A percentile compares a stretch with the other conserved stretches of the same genome.
Evolutionary conservation across 2,797 vertebrate species (phyloP).

Genomic region (Knipowitschia caucasica): DNA sequence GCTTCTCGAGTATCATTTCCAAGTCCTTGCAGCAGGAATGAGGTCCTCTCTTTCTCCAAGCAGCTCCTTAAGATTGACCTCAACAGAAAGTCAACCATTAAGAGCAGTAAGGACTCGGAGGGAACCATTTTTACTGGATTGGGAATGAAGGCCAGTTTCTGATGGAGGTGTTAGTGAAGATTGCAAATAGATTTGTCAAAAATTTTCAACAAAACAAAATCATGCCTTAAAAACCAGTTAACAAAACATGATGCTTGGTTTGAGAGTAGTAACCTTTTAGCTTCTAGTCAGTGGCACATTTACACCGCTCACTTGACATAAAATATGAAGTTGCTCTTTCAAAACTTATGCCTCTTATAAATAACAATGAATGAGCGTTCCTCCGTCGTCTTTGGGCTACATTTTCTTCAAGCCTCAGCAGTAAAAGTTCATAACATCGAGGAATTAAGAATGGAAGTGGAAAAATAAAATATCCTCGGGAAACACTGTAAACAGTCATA

Average conservation of each 20-base stretch:
- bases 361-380: background rate
- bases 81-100: too few relatives aligned
- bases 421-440: conserved; percentile 6
- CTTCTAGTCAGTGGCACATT: background rate
- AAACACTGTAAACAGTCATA: conserved; percentile 11
- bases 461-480: conserved; percentile 10
- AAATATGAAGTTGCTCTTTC: background rate
- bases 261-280: too few relatives aligned
- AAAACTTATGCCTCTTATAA: background rate
- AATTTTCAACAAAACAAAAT: background rate
- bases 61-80: too few relatives aligned
- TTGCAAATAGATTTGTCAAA: background rate
- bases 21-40: too few relatives aligned
- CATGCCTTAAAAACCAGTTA: background rate
- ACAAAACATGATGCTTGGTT: background rate
- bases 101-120: too few relatives aligned
- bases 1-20: too few relatives aligned
- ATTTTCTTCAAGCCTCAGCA: background rate
- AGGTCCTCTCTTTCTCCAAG: too few relatives aligned
- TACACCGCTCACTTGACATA: background rate
- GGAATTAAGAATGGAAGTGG: conserved; percentile 4
- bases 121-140: too few relatives aligned
- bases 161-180: background rate
- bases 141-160: too few relatives aligned
- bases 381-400: background rate